These are phyloP conservation scores for Nycteola revayana DNA, from an alignment of 2,888 invertebrate genomes.

Conservation along the genomic window DNA sequence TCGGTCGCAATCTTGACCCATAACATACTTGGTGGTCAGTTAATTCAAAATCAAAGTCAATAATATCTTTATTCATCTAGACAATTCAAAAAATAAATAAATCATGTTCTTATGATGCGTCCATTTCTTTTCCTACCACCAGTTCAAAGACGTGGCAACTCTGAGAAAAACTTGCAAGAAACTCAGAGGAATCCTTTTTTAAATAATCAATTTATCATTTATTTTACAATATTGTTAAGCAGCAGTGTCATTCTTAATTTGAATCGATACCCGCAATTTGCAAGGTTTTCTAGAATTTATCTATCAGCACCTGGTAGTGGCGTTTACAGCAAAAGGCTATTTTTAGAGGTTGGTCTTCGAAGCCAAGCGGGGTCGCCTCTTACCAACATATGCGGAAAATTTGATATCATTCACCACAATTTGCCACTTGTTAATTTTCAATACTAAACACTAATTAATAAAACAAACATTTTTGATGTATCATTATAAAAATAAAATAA, in stretches of 20 bases:
- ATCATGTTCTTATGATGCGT: no score
- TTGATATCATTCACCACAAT: slow-evolving; percentile 10
- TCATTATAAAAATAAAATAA: not conserved
- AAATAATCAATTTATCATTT: no score
- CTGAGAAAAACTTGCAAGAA: no score
- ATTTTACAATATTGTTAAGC: no score
- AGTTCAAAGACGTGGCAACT: no score
- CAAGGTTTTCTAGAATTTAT: slow-evolving; percentile 17
- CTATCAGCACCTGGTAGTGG: slow-evolving; percentile 19
- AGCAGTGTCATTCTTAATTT: no score
- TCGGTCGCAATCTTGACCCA: slow-evolving; percentile 20
- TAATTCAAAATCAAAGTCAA: no score
- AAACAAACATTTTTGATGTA: no score
- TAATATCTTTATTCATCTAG: no score
- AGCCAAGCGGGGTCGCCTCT: slow-evolving; percentile 18
- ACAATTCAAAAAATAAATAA: no score
- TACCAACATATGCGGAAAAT: slow-evolving; percentile 16
- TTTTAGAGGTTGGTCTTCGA: slow-evolving; percentile 27
- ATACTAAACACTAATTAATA: slow-evolving; percentile 9
- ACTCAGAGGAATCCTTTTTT: no score
- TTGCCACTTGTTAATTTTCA: slow-evolving; percentile 21
- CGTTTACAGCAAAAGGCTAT: slow-evolving; percentile 21
- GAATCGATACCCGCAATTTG: slow-evolving; percentile 15
- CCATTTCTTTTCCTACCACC: no score
- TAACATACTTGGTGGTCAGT: slow-evolving; percentile 19